Conservation (phyloP, 2,888 invertebrate species). For the Cryptocephalus primarius region DNA sequence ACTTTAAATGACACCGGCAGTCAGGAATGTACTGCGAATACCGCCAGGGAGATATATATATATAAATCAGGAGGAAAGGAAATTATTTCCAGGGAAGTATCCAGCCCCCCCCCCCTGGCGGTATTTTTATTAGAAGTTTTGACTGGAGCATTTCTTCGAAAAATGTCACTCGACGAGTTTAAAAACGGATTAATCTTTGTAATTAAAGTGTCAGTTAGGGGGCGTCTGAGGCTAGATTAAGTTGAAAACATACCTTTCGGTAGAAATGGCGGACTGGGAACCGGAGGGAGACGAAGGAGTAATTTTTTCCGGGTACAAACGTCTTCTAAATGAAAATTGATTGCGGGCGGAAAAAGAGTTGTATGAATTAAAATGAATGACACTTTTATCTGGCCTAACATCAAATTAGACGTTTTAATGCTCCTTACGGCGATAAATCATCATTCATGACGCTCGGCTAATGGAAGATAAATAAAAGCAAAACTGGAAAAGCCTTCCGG, state of each 20-base stretch:
- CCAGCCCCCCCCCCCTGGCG: no score
- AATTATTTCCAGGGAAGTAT: no score
- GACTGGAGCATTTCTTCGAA: not conserved
- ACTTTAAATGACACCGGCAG: no score
- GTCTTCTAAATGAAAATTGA: constrained; percentile 76
- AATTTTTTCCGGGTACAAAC: constrained; percentile 83
- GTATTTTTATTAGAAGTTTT: no score
- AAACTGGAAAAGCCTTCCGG: no score
- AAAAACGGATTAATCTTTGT: not conserved
- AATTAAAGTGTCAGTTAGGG: not conserved
- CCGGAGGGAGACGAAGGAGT: constrained; percentile 1
- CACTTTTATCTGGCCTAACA: constrained; percentile 21
- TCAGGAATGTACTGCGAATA: no score
- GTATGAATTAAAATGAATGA: constrained; percentile 53
- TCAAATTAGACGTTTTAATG: not conserved
- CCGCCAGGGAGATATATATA: no score
- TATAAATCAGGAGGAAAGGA: no score
- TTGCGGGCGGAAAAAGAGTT: constrained; percentile 74
- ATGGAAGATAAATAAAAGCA: no score
- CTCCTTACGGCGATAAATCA: no score
- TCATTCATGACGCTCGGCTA: no score
- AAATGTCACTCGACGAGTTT: not conserved
- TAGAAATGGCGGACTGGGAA: no score
- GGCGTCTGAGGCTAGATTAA: not conserved
- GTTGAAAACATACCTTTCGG: constrained; percentile 3